These are phyloP conservation scores for Tetranychus piercei DNA, from an alignment of 2,888 invertebrate species.

Conservation along the genomic window DNA sequence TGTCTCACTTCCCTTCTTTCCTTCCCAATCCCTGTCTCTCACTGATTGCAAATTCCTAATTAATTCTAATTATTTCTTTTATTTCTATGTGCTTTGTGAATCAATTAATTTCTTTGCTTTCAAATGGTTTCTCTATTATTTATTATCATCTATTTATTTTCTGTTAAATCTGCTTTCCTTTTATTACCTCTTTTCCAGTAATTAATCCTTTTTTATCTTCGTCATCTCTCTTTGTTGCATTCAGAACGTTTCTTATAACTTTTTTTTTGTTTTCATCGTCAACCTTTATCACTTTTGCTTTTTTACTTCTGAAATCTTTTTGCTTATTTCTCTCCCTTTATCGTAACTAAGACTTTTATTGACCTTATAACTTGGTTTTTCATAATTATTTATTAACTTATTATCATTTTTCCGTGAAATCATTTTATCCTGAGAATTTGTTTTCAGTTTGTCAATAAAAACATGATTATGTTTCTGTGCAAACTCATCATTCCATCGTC, in stretches of 20 bases:
- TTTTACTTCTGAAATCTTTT: neutral
- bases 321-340: neutral
- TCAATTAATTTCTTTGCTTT: neutral
- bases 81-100: neutral
- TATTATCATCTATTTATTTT: neutral
- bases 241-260: neutral
- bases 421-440: neutral
- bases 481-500: neutral
- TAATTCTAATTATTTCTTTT: neutral
- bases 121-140: neutral
- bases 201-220: neutral
- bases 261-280: neutral
- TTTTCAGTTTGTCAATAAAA: neutral
- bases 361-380: neutral
- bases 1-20: neutral
- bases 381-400: neutral
- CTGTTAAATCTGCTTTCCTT: constrained; percentile 1
- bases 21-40: neutral
- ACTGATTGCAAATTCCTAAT: neutral
- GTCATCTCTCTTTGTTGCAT: neutral
- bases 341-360: neutral
- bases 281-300: neutral
- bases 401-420: neutral
- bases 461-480: neutral
- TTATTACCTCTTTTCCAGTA: neutral